phyloP scores from a whole-genome alignment of 2,888 invertebrate genomes.

The Spisula subtruncata region DNA sequence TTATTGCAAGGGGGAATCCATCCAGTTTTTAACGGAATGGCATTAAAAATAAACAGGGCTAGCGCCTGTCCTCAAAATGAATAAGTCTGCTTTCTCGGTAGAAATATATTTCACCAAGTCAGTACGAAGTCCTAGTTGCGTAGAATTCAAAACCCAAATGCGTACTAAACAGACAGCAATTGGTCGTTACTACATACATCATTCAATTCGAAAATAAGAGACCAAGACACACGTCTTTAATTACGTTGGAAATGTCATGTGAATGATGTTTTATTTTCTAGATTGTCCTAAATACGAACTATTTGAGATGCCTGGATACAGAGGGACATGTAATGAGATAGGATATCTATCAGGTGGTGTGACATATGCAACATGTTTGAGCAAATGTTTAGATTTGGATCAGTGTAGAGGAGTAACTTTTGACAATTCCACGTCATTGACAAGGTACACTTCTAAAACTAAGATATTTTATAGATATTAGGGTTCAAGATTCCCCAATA shows the following conservation, averaged over 20 bases:
- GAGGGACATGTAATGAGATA: slow-evolving; percentile 40
- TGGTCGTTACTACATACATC: too few species aligned
- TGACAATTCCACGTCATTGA: not conserved
- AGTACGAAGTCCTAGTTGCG: too few species aligned
- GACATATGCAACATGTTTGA: slow-evolving; percentile 19
- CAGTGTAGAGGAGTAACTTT: slow-evolving; percentile 27
- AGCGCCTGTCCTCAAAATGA: not conserved
- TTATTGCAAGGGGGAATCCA: too few species aligned
- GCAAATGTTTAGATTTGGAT: slow-evolving; percentile 34
- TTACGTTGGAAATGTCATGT: not conserved
- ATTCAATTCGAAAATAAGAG: too few species aligned
- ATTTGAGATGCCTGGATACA: slow-evolving; percentile 25
- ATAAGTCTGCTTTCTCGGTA: too few species aligned
- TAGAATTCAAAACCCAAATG: too few species aligned
- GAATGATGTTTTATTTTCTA: slow-evolving; percentile 16
- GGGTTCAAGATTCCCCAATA: too few species aligned
- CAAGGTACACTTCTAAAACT: not conserved
- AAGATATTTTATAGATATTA: too few species aligned
- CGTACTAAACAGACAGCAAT: too few species aligned
- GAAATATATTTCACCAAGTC: too few species aligned
- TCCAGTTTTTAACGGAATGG: too few species aligned
- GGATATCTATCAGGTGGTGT: slow-evolving; percentile 21
- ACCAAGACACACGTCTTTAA: not conserved
- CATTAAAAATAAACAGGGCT: too few species aligned
- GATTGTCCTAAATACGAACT: slow-evolving; percentile 52